A percentile compares a stretch with the other conserved stretches of the same genome.
phyloP scores from a whole-genome alignment of 2,888 invertebrate genomes.

The Rhodophaea formosa region DNA sequence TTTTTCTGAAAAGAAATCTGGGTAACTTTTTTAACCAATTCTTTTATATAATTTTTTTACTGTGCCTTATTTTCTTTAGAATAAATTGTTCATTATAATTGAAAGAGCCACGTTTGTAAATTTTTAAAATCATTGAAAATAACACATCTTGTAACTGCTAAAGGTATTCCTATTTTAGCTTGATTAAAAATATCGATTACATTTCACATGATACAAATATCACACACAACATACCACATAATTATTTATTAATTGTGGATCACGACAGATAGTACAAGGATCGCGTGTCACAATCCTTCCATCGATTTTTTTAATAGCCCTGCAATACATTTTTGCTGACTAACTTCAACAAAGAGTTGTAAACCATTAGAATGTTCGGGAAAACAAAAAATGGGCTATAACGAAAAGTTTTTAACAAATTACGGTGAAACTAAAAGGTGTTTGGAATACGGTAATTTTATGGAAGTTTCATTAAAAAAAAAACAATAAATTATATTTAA shows the following conservation, averaged over 20 bases:
- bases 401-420: background rate
- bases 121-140: no score
- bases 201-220: background rate
- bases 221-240: slow-evolving; percentile 14
- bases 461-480: background rate
- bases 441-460: background rate
- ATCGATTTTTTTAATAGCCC: slow-evolving; percentile 44
- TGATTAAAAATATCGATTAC: slow-evolving; percentile 2
- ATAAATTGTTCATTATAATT: no score
- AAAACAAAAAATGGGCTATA: slow-evolving; percentile 11
- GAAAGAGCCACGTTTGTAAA: no score
- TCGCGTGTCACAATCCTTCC: slow-evolving; percentile 41
- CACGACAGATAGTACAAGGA: slow-evolving; percentile 23
- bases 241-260: slow-evolving; percentile 23
- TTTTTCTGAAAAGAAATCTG: no score
- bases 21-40: no score
- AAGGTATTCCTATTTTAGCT: background rate
- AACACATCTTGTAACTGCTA: no score
- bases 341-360: slow-evolving; percentile 29
- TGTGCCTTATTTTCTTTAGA: no score
- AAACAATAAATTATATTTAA: background rate
- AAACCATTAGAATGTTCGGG: slow-evolving; percentile 23
- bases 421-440: background rate
- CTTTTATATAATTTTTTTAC: no score
- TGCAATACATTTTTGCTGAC: slow-evolving; percentile 33